Percentiles rank a stretch among this genome's conserved stretches.
phyloP scores from a whole-genome alignment of 2,113 vertebrate species.

The Ciconia maguari region DNA sequence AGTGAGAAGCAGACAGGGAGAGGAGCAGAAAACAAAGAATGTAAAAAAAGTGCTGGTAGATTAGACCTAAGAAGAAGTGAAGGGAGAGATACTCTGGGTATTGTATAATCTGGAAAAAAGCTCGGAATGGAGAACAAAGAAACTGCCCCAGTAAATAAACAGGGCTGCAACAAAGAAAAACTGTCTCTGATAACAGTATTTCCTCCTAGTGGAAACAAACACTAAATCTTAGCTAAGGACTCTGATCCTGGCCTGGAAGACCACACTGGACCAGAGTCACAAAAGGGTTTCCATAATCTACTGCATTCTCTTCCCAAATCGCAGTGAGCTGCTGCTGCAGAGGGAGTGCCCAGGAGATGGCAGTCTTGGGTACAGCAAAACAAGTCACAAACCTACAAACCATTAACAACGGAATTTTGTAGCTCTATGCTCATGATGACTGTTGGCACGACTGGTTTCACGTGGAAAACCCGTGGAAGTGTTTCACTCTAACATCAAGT shows the following conservation, averaged over 20 bases:
- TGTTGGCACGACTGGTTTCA: background rate
- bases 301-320: rapidly evolving
- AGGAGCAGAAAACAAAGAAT: background rate
- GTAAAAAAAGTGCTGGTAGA: background rate
- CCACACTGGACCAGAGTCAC: background rate
- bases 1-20: background rate
- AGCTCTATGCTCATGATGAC: background rate
- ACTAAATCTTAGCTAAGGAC: background rate
- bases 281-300: background rate
- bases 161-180: background rate
- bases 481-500: background rate
- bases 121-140: background rate
- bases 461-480: background rate
- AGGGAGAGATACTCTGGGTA: background rate
- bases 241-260: background rate
- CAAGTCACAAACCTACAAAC: background rate
- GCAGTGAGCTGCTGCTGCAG: background rate
- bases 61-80: background rate
- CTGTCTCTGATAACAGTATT: background rate
- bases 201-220: background rate
- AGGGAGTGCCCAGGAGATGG: constrained; percentile 6
- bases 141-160: background rate
- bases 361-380: background rate
- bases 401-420: background rate
- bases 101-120: background rate